phyloP scores from a whole-genome alignment of 2,888 invertebrate species.

The Amblyteles armatorius region DNA sequence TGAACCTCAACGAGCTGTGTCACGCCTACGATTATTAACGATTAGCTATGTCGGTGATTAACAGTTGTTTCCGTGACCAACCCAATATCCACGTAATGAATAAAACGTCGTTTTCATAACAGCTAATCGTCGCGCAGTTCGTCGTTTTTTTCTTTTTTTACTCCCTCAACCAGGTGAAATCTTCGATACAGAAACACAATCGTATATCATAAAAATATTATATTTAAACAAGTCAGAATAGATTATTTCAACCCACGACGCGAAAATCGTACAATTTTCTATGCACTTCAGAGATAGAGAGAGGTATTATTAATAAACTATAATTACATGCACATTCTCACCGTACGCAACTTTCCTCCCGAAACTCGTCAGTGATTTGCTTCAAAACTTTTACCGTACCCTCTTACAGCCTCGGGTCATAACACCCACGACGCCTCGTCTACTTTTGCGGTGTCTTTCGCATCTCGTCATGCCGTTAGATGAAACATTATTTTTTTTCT shows the following conservation, averaged over 20 bases:
- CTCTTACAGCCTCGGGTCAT: conserved; percentile 15
- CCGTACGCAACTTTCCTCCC: not conserved
- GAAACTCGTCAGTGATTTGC: not conserved
- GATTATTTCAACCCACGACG: conserved; percentile 68
- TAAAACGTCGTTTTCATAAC: conserved; percentile 78
- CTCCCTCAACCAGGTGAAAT: conserved; percentile 23
- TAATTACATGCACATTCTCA: conserved; percentile 1
- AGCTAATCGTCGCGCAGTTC: conserved; percentile 49
- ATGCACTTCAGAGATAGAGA: conserved; percentile 10
- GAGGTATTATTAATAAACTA: conserved; percentile 2
- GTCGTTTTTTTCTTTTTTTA: conserved; percentile 55
- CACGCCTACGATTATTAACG: conserved; percentile 61
- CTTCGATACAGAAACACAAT: conserved; percentile 26
- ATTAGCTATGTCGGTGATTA: conserved; percentile 70
- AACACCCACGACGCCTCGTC: not conserved
- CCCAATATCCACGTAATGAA: conserved; percentile 71
- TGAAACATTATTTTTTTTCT: not conserved
- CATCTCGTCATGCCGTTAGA: not conserved
- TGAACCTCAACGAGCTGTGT: conserved; percentile 28
- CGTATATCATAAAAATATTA: conserved; percentile 77
- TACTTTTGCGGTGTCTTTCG: not conserved
- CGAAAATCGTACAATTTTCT: conserved; percentile 36
- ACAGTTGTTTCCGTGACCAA: conserved; percentile 74
- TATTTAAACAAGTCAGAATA: conserved; percentile 74
- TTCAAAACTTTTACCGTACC: not conserved